Base-by-base conservation (phyloP, 2,113 vertebrate species). In the Chelonoidis abingdonii region DNA sequence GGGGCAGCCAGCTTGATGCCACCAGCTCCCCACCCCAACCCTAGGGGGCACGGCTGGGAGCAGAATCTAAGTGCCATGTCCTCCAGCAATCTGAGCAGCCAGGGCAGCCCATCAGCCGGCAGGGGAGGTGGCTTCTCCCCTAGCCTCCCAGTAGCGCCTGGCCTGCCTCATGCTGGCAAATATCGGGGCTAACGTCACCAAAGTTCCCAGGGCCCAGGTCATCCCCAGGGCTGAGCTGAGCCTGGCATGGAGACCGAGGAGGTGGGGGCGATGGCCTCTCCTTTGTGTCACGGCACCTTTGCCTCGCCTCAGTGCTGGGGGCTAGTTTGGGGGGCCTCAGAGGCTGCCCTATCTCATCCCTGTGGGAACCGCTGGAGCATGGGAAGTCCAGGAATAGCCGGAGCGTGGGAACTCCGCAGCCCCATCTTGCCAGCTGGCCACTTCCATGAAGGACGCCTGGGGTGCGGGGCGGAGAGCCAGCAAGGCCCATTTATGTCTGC, bases 121-220 rank as follows among this genome's bases (percentile, higher is more conserved):
- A 29, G 12, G 16, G 75, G 24, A 16, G 14, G 35, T 4, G 16
- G 35, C 19, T n/a, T 72, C 65, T 22, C 17, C 19, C 29, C 59
- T 6, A 1, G 12, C 11, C 11, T 6, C 59, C 59, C 17, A 5
- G 10, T 9, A 72, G 17, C 17, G 4, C 19, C n/a, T 1, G n/a
- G 8, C 65, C 65, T 38, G n/a, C 65, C 35, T 38, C 14, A 13
- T 3, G 16, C 31, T 19, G 35, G 14, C 31, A 3, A 35, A 69
- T 14, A 69, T 69, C 16, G 14, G 62, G 3, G 62, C 6, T 16
- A 69, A 69, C 31, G 35, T 8, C 62, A 69, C 27, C 84, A 29
- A 49, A 31, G 31, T 3, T 62, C 83, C 53, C 56, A 50, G 62
- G 41, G 41, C 41, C 35, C 62, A 35, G 62, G 62, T 17, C 31